Base-by-base conservation (phyloP, 2,113 vertebrate species). In the Morone chrysops region DNA sequence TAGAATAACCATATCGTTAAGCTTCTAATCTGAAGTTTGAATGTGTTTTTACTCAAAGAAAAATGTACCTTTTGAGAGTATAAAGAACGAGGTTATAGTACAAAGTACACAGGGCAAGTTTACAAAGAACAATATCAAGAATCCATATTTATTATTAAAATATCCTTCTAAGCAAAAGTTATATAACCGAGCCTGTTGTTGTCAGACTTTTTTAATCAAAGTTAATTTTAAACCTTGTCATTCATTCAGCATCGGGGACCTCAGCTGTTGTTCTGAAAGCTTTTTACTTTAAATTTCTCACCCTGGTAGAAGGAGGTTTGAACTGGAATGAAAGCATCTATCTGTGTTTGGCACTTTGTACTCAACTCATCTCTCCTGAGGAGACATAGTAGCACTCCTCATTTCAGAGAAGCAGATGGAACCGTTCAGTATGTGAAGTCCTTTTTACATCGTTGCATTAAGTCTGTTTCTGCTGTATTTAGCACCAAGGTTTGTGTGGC, bases 391-490 rank as follows among this genome's bases (percentile, higher is more conserved):
- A 57, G 73, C 65, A 9, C 22, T 65, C 73, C 53, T 72, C 57
- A 14, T 45, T 4, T n/a, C 69, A 31, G 53, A 71, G 78, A 68
- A 72, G 76, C 62, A 22, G 71, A 38, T 47, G 48, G 20, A 40
- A 25, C 40, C 0, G 60, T 69, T 60, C 20, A 16, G 38, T 38
- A 0, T 18, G 62, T 75, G 53, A 60, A 53, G 57, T 59, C 61
- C 50, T 36, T 79, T 13, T 53, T 4, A 57, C 73, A 70, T 70
- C 18, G 8, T 59, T 18, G 63, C 80, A 75, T 61, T 57, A 18
- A 47, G 83, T 92, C 73, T 83, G 51, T 80, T 72, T 81, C 83
- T 85, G 83, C 80, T 90, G 88, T 87, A 56, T 60, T 71, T 74
- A 62, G 72, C 76, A 74, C 88, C 87, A 82, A 82, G 84, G 84